A percentile compares a stretch with the other conserved stretches of the same genome.
phyloP scores from a whole-genome alignment of 2,797 vertebrate species.

The Kryptolebias ocellatus region DNA sequence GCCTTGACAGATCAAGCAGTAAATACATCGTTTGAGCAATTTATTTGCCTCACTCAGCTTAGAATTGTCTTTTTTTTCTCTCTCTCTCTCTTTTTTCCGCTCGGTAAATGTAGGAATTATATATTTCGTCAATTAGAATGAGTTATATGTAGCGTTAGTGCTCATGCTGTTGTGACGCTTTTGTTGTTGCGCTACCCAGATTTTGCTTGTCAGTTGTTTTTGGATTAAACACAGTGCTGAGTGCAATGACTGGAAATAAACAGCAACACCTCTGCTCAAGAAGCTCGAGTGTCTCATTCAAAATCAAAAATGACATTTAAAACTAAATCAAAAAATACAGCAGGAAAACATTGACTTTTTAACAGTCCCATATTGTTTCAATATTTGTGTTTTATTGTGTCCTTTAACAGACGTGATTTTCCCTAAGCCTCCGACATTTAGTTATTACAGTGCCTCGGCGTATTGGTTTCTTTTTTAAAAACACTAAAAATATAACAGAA shows the following conservation, averaged over 20 bases:
- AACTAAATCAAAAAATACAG: background rate
- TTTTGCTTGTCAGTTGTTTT: constrained; percentile 17
- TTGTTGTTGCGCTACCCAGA: constrained; percentile 2
- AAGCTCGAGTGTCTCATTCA: background rate
- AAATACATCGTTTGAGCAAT: constrained; percentile 49
- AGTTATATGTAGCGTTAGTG: constrained; percentile 17
- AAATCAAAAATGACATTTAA: constrained; percentile 9
- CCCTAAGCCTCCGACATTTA: background rate
- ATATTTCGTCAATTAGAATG: constrained; percentile 33
- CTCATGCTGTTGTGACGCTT: background rate
- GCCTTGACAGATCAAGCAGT: constrained; percentile 45
- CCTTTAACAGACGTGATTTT: background rate
- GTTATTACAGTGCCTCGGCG: background rate
- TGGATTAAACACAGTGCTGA: constrained; percentile 1
- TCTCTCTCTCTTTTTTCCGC: constrained; percentile 12
- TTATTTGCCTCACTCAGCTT: constrained; percentile 32
- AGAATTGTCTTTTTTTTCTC: constrained; percentile 25
- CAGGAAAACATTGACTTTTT: background rate
- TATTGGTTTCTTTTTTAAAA: background rate
- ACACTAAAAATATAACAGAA: background rate
- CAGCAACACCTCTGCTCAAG: background rate
- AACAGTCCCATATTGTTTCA: background rate
- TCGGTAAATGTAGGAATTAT: constrained; percentile 30
- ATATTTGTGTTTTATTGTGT: background rate
- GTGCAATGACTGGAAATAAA: background rate